These are phyloP conservation scores for Hoplodrina blanda DNA, from an alignment of 2,888 invertebrate species.

Conservation along the genomic window DNA sequence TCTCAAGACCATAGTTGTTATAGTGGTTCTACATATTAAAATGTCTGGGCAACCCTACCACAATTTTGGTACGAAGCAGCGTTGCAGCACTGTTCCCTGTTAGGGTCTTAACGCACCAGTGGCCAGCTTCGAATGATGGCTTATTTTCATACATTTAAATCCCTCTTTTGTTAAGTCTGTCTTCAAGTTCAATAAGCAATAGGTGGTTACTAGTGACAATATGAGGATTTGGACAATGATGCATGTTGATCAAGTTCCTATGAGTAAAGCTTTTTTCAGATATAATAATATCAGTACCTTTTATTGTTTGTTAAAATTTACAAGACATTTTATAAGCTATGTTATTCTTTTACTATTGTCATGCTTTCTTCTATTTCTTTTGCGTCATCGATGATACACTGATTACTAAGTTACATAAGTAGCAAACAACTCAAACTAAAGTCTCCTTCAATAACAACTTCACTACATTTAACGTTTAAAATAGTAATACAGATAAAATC, in stretches of 20 bases:
- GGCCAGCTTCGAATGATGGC: slow-evolving; percentile 39
- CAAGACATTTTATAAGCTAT: too few species aligned
- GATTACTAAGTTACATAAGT: background rate
- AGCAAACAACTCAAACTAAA: background rate
- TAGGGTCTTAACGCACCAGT: slow-evolving; percentile 59
- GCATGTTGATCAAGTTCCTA: too few species aligned
- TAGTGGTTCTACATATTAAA: background rate
- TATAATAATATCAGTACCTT: too few species aligned
- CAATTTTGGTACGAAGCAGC: slow-evolving; percentile 38
- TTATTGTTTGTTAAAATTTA: too few species aligned
- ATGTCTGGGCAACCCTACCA: slow-evolving; percentile 33
- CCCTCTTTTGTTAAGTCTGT: too few species aligned
- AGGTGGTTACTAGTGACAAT: too few species aligned
- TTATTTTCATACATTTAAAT: background rate
- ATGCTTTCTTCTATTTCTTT: background rate
- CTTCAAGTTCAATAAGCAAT: too few species aligned
- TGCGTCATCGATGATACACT: too few species aligned
- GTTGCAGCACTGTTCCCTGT: slow-evolving; percentile 23
- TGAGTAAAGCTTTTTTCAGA: too few species aligned
- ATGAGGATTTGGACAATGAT: too few species aligned
- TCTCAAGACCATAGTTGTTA: too few species aligned
- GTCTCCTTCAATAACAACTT: slow-evolving; percentile 14
- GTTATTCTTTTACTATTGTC: too few species aligned
- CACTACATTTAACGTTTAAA: slow-evolving; percentile 42
- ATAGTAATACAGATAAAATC: slow-evolving; percentile 57